Conservation (phyloP, 2,113 vertebrate genomes). For the Eudorcas thomsonii region DNA sequence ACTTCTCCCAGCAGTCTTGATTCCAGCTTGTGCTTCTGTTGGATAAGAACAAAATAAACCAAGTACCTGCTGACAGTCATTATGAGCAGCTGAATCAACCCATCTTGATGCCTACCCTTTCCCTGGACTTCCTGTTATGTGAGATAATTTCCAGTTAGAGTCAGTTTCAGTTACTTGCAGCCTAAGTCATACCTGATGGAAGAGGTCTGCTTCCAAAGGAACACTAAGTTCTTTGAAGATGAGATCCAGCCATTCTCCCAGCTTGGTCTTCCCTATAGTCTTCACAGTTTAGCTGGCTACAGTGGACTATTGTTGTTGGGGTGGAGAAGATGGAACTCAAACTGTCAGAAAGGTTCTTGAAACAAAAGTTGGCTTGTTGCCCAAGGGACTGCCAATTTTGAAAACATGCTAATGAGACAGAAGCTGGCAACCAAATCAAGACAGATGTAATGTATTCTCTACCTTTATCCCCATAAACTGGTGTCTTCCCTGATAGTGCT, state of each 20-base stretch:
- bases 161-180: slow-evolving; percentile 31
- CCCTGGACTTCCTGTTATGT: background rate
- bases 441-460: slow-evolving; percentile 10
- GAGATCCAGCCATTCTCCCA: background rate
- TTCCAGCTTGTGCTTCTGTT: background rate
- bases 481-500: background rate
- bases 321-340: background rate
- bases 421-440: slow-evolving; percentile 10
- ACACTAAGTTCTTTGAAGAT: background rate
- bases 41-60: background rate
- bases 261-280: background rate
- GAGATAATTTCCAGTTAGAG: background rate
- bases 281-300: background rate
- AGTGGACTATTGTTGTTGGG: background rate
- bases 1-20: no score
- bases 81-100: background rate
- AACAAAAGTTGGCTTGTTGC: slow-evolving; percentile 14
- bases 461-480: background rate
- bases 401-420: slow-evolving; percentile 2
- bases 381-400: background rate
- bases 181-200: background rate
- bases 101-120: background rate
- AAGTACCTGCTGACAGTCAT: background rate
- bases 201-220: background rate
- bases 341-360: background rate